Conservation (phyloP, 1,140 invertebrate genomes). For the Venturia canescens region DNA sequence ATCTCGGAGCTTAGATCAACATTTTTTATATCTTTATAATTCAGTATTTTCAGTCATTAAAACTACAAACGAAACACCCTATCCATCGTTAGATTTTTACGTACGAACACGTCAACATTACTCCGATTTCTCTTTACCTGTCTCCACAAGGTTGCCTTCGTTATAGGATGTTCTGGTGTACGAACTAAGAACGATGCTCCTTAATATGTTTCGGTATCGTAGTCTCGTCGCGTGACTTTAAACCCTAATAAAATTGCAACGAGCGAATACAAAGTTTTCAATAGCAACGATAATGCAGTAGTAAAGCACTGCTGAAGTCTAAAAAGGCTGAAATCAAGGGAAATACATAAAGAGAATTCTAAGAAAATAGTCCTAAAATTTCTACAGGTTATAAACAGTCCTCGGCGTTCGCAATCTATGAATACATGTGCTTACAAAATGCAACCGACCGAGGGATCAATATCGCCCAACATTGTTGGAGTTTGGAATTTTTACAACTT, state of each 20-base stretch:
- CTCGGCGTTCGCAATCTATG: background rate
- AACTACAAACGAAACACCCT: too few species aligned
- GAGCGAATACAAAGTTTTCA: background rate
- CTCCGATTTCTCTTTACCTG: too few species aligned
- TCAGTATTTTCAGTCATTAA: too few species aligned
- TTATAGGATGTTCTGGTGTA: background rate
- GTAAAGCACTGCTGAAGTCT: background rate
- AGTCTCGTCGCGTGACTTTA: conserved; percentile 12
- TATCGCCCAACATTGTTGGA: background rate
- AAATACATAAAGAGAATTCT: background rate
- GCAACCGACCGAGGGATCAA: background rate
- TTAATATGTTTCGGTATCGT: conserved; percentile 7
- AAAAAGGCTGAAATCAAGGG: background rate
- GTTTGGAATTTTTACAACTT: background rate
- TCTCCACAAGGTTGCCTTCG: background rate
- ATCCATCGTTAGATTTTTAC: too few species aligned
- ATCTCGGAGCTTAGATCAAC: too few species aligned
- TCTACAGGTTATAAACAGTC: background rate
- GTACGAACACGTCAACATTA: too few species aligned
- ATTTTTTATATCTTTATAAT: too few species aligned
- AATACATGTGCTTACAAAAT: background rate
- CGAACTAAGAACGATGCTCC: conserved; percentile 2
- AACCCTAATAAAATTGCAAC: background rate
- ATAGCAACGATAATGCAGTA: background rate
- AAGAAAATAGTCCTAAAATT: background rate